Conservation (phyloP, 2,797 vertebrate genomes). For the Sarcoramphus papa region DNA sequence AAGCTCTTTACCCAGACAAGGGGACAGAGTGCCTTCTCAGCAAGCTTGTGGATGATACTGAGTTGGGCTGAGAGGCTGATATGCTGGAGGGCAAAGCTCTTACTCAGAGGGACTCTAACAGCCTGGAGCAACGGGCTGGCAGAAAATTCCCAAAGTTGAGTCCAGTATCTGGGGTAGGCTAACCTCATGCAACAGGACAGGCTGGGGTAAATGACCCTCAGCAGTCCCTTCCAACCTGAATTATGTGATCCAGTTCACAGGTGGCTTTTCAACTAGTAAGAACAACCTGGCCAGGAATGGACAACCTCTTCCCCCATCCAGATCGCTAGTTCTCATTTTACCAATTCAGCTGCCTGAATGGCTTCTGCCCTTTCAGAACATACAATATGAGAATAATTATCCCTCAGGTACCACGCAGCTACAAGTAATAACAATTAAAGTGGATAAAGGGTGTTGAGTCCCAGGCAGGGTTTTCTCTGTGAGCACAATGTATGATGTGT, state of each 20-base stretch:
- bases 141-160: neutral
- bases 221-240: neutral
- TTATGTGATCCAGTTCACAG: neutral
- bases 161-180: neutral
- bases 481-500: neutral
- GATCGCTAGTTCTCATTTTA: neutral
- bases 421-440: neutral
- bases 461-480: neutral
- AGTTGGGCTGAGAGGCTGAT: accelerated
- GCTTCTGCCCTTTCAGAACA: neutral
- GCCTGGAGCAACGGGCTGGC: neutral
- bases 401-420: neutral
- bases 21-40: accelerated
- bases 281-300: neutral
- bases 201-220: neutral
- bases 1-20: neutral
- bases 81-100: neutral
- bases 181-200: neutral
- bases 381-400: neutral
- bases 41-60: neutral
- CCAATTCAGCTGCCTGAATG: neutral
- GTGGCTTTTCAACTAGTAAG: neutral
- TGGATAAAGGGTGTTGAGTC: neutral
- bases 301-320: neutral
- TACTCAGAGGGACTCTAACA: neutral